These are phyloP conservation scores for Lymantria dispar DNA, from an alignment of 2,888 invertebrate species.

Conservation along the genomic window DNA sequence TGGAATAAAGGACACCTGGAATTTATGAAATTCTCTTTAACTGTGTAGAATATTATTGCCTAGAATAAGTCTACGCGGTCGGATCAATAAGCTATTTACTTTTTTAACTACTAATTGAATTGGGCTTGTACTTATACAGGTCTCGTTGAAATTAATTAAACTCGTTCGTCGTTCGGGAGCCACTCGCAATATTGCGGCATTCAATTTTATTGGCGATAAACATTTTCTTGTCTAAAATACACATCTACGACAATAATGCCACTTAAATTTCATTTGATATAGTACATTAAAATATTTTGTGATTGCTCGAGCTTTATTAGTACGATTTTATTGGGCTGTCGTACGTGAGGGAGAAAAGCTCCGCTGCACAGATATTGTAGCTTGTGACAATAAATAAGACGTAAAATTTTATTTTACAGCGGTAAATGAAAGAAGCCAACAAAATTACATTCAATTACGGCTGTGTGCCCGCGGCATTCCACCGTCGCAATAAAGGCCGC, in stretches of 20 bases:
- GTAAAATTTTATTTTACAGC: conserved; percentile 81
- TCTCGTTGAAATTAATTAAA: conserved; percentile 64
- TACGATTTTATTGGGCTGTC: conserved; percentile 48
- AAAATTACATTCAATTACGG: conserved; percentile 81
- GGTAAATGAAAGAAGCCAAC: conserved; percentile 77
- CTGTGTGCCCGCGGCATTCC: conserved; percentile 68
- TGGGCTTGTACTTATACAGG: conserved; percentile 49
- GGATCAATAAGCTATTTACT: conserved; percentile 50
- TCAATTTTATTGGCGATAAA: conserved; percentile 57
- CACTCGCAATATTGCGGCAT: conserved; percentile 37
- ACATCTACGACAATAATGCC: conserved; percentile 31
- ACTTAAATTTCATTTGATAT: conserved; percentile 37
- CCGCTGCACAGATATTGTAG: conserved; percentile 58
- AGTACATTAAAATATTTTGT: conserved; percentile 47
- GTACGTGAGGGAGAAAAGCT: conserved; percentile 41
- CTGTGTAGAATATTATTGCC: conserved; percentile 14
- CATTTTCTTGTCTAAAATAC: conserved; percentile 33
- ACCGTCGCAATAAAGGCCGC: conserved; percentile 69
- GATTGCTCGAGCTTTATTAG: conserved; percentile 49
- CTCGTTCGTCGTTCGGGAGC: conserved; percentile 38
- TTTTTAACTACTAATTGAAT: conserved; percentile 65
- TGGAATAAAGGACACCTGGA: too few relatives aligned
- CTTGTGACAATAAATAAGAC: conserved; percentile 76
- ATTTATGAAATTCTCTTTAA: conserved; percentile 33
- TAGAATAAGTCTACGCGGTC: conserved; percentile 30